A percentile compares a stretch with the other conserved stretches of the same genome.
phyloP scores from a whole-genome alignment of 2,888 invertebrate genomes.

The Macaria notata region DNA sequence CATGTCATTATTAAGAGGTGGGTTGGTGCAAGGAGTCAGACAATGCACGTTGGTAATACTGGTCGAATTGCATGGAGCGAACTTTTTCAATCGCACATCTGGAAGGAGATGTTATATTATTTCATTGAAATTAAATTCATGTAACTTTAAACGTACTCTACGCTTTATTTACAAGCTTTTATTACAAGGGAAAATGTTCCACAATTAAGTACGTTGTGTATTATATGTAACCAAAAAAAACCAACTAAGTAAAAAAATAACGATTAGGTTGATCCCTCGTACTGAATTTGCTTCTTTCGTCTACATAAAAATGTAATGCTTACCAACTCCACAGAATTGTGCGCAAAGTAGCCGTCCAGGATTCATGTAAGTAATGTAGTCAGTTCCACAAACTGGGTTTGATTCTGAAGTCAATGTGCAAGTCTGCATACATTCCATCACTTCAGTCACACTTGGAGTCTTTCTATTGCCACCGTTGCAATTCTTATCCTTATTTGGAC shows the following conservation, averaged over 20 bases:
- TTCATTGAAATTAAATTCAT: too few species aligned
- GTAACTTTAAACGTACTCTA: too few species aligned
- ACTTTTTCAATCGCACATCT: constrained; percentile 24
- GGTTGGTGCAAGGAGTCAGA: constrained; percentile 39
- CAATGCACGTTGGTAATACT: constrained; percentile 4
- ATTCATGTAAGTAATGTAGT: constrained; percentile 48
- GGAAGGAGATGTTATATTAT: constrained; percentile 4
- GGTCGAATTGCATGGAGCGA: constrained; percentile 11
- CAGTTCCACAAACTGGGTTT: constrained; percentile 47
- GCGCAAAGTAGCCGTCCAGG: constrained; percentile 47
- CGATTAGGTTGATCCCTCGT: too few species aligned
- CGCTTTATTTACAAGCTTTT: too few species aligned
- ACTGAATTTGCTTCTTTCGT: too few species aligned
- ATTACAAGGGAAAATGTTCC: too few species aligned
- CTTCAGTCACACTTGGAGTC: constrained; percentile 8
- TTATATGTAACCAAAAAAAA: too few species aligned
- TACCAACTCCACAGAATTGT: constrained; percentile 48
- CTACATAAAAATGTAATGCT: constrained; percentile 25
- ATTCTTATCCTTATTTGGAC: background rate
- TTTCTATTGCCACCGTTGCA: background rate
- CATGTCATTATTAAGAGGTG: constrained; percentile 6
- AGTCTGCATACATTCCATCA: constrained; percentile 23
- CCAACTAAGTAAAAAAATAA: too few species aligned
- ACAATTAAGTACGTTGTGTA: too few species aligned
- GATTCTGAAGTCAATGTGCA: constrained; percentile 39